Evolutionary conservation across 1,140 invertebrate species (phyloP).

Genomic region (Globodera rostochiensis): DNA sequence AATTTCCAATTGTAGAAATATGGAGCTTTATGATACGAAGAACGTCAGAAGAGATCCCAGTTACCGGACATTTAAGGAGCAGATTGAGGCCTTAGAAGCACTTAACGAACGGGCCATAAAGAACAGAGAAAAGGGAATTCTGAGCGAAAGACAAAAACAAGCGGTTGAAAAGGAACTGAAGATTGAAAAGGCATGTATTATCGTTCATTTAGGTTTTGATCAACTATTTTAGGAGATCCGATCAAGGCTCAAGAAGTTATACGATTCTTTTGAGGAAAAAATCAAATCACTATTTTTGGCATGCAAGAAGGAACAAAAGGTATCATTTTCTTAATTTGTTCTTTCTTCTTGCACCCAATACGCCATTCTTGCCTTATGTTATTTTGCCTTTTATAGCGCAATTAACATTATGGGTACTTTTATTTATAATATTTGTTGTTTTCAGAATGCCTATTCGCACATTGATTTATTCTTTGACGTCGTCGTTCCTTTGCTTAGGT

Average conservation of each 20-base stretch:
- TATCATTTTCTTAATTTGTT: not conserved
- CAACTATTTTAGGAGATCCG: constrained; percentile 70
- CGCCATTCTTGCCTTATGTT: too few species aligned
- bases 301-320: constrained; percentile 45
- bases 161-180: constrained; percentile 81
- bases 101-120: constrained; percentile 89
- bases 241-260: constrained; percentile 35
- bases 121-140: constrained; percentile 75
- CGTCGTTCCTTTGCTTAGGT: constrained; percentile 66
- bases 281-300: constrained; percentile 38
- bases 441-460: constrained; percentile 28
- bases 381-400: too few species aligned
- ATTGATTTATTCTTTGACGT: constrained; percentile 50
- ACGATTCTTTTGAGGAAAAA: constrained; percentile 34
- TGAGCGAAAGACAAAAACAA: constrained; percentile 90
- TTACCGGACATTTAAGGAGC: constrained; percentile 93
- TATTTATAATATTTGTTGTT: not conserved
- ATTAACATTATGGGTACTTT: too few species aligned
- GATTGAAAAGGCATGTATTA: constrained; percentile 73
- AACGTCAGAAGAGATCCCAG: constrained; percentile 95
- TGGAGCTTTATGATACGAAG: constrained; percentile 69
- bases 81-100: constrained; percentile 88
- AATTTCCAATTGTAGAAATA: constrained; percentile 15
- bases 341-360: too few species aligned
- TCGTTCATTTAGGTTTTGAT: constrained; percentile 10